Percentiles rank a stretch among this genome's conserved stretches.
These are phyloP conservation scores for Machimus rusticus DNA, from an alignment of 2,888 invertebrate species.

Conservation along the genomic window DNA sequence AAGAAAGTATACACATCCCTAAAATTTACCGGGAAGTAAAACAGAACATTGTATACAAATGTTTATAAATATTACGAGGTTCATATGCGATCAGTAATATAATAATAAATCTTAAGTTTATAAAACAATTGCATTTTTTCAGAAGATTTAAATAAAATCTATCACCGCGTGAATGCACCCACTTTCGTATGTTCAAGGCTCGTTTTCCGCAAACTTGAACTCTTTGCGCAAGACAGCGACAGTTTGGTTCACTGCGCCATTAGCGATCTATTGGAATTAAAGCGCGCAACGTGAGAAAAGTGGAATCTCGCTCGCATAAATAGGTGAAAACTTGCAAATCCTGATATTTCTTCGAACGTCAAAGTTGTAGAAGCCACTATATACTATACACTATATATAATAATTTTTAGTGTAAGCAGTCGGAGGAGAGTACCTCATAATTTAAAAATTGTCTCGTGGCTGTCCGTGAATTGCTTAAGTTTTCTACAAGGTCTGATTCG, in stretches of 20 bases:
- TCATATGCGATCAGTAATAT: background rate
- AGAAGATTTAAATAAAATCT: background rate
- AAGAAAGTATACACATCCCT: too few relatives aligned
- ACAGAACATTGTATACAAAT: too few relatives aligned
- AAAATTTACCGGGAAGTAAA: too few relatives aligned
- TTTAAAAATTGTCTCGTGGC: background rate
- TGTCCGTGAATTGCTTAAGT: background rate
- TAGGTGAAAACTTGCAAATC: conserved; percentile 2
- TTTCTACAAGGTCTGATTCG: conserved; percentile 6
- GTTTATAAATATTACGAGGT: too few relatives aligned
- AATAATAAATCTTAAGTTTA: background rate
- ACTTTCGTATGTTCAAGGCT: background rate
- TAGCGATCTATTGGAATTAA: background rate
- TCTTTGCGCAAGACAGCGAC: background rate
- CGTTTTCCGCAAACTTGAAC: conserved; percentile 23
- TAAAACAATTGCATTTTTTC: background rate
- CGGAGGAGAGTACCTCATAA: background rate
- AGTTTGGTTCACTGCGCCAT: background rate
- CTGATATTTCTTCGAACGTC: background rate
- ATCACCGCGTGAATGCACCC: background rate
- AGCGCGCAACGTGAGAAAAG: conserved; percentile 4
- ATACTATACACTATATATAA: background rate
- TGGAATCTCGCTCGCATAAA: background rate
- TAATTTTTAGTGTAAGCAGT: background rate
- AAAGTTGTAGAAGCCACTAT: background rate